Evolutionary conservation across 2,797 vertebrate species (phyloP).

Genomic region (Phoxinus dragarum): DNA sequence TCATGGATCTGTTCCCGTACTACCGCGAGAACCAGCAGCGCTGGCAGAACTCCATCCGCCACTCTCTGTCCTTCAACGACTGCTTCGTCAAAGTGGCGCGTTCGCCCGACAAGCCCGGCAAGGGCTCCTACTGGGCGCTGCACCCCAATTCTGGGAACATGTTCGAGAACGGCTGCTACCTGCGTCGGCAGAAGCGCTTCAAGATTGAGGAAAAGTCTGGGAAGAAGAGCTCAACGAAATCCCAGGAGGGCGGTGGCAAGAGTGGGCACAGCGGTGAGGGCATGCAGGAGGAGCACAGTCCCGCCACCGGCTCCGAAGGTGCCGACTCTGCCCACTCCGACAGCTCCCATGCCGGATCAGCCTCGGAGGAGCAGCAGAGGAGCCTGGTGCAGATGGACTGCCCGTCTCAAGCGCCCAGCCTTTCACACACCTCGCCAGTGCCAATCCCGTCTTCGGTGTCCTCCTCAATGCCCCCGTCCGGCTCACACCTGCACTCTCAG

Average conservation of each 20-base stretch:
- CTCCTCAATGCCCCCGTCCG: slow-evolving; percentile 59
- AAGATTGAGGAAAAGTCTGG: slow-evolving; percentile 87
- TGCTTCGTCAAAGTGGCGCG: slow-evolving; percentile 92
- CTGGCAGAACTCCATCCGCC: slow-evolving; percentile 93
- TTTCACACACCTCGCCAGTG: slow-evolving; percentile 73
- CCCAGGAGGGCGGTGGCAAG: slow-evolving; percentile 73
- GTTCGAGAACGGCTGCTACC: slow-evolving; percentile 93
- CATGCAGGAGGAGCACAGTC: slow-evolving; percentile 77
- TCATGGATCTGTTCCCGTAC: slow-evolving; percentile 93
- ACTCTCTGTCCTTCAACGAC: slow-evolving; percentile 92
- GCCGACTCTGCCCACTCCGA: slow-evolving; percentile 82
- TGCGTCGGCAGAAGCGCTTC: slow-evolving; percentile 91
- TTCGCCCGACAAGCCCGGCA: slow-evolving; percentile 90
- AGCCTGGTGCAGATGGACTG: slow-evolving; percentile 77
- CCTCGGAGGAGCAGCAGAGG: slow-evolving; percentile 78
- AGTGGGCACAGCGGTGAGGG: slow-evolving; percentile 68
- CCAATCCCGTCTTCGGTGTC: slow-evolving; percentile 69
- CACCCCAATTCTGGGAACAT: slow-evolving; percentile 92
- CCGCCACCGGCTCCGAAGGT: slow-evolving; percentile 77
- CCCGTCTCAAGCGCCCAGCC: slow-evolving; percentile 70
- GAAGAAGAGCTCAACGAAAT: slow-evolving; percentile 76
- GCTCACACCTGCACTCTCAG: slow-evolving; percentile 78
- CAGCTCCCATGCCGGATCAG: slow-evolving; percentile 78
- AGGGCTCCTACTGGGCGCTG: slow-evolving; percentile 92
- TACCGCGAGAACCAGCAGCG: slow-evolving; percentile 92